Percentiles rank a stretch among this genome's conserved stretches.
Conservation (phyloP, 1,140 invertebrate species). For the Drosophila orosa region DNA sequence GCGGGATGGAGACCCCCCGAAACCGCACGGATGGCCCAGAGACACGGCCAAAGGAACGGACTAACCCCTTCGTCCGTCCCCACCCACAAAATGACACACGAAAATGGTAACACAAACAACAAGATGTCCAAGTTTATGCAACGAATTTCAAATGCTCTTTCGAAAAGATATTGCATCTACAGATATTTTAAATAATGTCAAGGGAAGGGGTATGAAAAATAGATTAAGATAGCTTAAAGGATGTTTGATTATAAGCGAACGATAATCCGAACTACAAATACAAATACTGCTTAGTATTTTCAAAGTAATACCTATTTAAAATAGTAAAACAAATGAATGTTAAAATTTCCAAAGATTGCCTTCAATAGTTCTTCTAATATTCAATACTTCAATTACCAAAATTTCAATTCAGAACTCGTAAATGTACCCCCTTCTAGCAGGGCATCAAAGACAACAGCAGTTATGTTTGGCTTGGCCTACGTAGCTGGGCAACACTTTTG, state of each 20-base stretch:
- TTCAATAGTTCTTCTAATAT: not conserved
- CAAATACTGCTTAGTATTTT: too few relatives aligned
- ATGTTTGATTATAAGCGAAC: too few relatives aligned
- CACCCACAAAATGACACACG: constrained; percentile 70
- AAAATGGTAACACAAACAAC: constrained; percentile 76
- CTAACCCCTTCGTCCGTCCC: constrained; percentile 27
- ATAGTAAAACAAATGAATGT: not conserved
- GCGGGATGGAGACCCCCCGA: constrained; percentile 2
- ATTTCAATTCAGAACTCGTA: not conserved
- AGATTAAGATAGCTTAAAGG: too few relatives aligned
- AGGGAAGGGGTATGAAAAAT: not conserved
- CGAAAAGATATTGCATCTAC: not conserved
- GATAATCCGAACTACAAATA: too few relatives aligned
- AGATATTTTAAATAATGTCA: not conserved
- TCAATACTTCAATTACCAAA: not conserved
- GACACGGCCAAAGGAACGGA: constrained; percentile 33
- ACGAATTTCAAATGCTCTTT: constrained; percentile 47
- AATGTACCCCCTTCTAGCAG: not conserved
- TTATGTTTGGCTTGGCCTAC: constrained; percentile 49
- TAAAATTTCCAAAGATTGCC: not conserved
- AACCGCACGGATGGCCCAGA: constrained; percentile 25
- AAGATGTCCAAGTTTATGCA: not conserved
- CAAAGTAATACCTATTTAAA: not conserved
- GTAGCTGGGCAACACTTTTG: constrained; percentile 69
- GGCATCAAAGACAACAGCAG: constrained; percentile 48